phyloP scores from a whole-genome alignment of 2,888 invertebrate species.

The Graphium colonna region DNA sequence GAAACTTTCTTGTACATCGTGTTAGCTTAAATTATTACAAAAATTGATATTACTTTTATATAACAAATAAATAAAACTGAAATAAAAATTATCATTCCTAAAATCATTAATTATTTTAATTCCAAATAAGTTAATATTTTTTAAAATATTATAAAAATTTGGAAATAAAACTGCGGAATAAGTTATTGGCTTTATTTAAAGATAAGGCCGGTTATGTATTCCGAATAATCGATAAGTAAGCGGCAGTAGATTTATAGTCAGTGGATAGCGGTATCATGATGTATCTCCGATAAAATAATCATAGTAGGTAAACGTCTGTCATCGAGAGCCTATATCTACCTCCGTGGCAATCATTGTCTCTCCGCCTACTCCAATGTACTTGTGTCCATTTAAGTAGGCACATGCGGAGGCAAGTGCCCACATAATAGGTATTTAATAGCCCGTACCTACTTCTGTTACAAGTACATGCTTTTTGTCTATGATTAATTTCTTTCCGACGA shows the following conservation, averaged over 20 bases:
- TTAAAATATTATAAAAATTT: too few species aligned
- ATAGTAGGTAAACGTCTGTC: constrained; percentile 20
- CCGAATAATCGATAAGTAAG: constrained; percentile 15
- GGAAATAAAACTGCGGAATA: not conserved
- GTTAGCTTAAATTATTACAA: too few species aligned
- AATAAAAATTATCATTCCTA: too few species aligned
- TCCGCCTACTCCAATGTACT: constrained; percentile 20
- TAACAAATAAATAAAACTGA: too few species aligned
- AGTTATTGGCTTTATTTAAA: constrained; percentile 12
- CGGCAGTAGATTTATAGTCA: constrained; percentile 11
- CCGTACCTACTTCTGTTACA: constrained; percentile 7
- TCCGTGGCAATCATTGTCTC: constrained; percentile 15
- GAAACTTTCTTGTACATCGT: too few species aligned
- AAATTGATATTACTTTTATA: too few species aligned
- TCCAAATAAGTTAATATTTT: too few species aligned
- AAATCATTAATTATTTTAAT: too few species aligned
- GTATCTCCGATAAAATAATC: constrained; percentile 19
- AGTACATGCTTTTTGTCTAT: constrained; percentile 1
- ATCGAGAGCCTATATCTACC: constrained; percentile 15
- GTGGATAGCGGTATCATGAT: constrained; percentile 14
- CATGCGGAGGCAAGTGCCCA: constrained; percentile 20
- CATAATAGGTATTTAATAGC: constrained; percentile 17
- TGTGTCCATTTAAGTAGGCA: constrained; percentile 13
- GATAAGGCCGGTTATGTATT: constrained; percentile 15
- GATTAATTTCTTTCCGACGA: constrained; percentile 7